phyloP scores from a whole-genome alignment of 2,797 vertebrate species.

The Huso huso region DNA sequence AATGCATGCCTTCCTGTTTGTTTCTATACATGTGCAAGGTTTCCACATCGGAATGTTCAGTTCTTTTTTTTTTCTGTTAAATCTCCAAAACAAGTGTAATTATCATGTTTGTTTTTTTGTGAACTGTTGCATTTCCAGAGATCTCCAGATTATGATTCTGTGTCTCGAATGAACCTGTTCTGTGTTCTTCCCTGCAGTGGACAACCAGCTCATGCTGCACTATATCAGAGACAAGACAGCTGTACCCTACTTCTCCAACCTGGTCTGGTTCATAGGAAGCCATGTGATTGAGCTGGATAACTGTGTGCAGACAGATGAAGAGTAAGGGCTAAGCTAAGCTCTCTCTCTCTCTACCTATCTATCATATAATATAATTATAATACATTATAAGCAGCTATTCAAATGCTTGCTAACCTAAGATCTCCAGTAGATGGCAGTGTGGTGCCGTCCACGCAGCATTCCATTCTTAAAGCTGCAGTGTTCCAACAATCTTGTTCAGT shows the following conservation, averaged over 20 bases:
- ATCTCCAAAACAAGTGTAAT: no score
- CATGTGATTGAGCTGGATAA: slow-evolving; percentile 96
- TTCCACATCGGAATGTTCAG: no score
- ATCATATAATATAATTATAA: no score
- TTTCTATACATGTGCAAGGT: no score
- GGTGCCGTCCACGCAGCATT: not conserved
- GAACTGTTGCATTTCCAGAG: no score
- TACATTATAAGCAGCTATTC: no score
- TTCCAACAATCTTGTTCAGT: not conserved
- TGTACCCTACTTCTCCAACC: slow-evolving; percentile 95
- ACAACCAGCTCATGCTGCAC: slow-evolving; percentile 98
- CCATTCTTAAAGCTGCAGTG: not conserved
- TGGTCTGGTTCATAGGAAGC: slow-evolving; percentile 98
- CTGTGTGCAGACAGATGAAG: slow-evolving; percentile 95
- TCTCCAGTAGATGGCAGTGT: slow-evolving; percentile 6
- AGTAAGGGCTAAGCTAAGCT: slow-evolving; percentile 62
- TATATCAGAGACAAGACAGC: slow-evolving; percentile 97
- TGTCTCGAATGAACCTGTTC: not conserved
- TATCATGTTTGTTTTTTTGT: no score
- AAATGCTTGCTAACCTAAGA: not conserved
- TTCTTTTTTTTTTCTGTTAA: no score
- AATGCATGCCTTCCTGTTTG: no score
- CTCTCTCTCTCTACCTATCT: no score
- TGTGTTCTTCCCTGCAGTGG: slow-evolving; percentile 62
- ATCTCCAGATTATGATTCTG: not conserved